phyloP scores from a whole-genome alignment of 2,113 vertebrate species.

The Etheostoma cragini region DNA sequence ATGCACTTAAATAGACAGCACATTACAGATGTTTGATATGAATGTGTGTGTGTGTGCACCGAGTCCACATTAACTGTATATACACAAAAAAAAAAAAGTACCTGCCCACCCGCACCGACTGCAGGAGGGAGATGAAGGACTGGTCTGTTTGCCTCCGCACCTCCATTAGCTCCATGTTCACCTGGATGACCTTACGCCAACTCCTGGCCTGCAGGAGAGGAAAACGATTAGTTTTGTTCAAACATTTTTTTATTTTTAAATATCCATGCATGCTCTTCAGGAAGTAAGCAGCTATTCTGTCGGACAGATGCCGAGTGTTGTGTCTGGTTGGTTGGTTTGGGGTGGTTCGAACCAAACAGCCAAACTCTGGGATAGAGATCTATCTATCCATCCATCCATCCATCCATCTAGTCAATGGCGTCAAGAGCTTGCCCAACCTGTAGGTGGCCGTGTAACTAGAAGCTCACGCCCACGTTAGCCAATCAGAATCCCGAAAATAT shows the following conservation, averaged over 20 bases:
- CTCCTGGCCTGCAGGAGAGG: constrained; percentile 86
- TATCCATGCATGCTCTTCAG: background rate
- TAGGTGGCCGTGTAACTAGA: too few relatives aligned
- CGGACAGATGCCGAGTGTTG: background rate
- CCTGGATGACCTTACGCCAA: constrained; percentile 92
- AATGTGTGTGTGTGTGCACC: background rate
- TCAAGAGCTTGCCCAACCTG: too few relatives aligned
- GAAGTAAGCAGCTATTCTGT: background rate
- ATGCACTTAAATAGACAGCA: background rate
- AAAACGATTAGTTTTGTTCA: background rate
- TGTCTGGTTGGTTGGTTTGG: too few relatives aligned
- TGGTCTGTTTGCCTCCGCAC: constrained; percentile 93
- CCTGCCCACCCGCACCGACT: constrained; percentile 93
- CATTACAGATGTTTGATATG: background rate
- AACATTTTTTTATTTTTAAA: background rate
- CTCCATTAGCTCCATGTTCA: constrained; percentile 94
- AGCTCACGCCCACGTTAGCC: too few relatives aligned
- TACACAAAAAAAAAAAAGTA: constrained; percentile 45
- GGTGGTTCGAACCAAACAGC: too few relatives aligned
- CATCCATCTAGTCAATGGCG: too few relatives aligned
- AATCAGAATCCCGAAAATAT: too few relatives aligned
- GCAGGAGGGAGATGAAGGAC: constrained; percentile 91
- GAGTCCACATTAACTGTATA: background rate
- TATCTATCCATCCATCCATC: too few relatives aligned
- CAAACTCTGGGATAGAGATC: too few relatives aligned